phyloP scores from a whole-genome alignment of 2,113 vertebrate species.

The Colistium nudipinnis region DNA sequence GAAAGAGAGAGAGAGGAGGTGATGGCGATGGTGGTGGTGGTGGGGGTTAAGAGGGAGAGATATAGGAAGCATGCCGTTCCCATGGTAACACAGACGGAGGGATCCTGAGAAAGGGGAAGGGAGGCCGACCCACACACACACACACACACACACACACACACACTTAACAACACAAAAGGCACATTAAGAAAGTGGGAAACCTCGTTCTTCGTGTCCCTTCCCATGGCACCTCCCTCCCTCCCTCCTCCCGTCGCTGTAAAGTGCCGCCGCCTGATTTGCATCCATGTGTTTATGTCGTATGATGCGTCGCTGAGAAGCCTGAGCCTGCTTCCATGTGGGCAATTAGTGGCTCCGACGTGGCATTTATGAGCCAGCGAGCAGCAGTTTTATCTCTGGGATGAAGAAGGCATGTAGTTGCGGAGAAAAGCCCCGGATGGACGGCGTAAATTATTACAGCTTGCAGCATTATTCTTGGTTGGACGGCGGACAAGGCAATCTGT shows the following conservation, averaged over 20 bases:
- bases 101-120: conserved; percentile 71
- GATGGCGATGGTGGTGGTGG: not conserved
- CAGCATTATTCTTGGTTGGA: conserved; percentile 70
- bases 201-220: conserved; percentile 40
- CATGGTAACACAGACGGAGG: conserved; percentile 79
- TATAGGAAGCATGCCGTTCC: conserved; percentile 76
- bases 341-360: conserved; percentile 47
- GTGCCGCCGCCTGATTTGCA: conserved; percentile 29
- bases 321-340: conserved; percentile 23
- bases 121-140: conserved; percentile 36
- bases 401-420: conserved; percentile 45
- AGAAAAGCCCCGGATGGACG: conserved; percentile 65
- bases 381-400: conserved; percentile 42
- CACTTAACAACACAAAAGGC: conserved; percentile 65
- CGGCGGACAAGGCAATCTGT: conserved; percentile 67
- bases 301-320: conserved; percentile 32
- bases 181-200: conserved; percentile 71
- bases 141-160: conserved; percentile 46
- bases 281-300: conserved; percentile 30
- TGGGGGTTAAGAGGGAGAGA: conserved; percentile 32
- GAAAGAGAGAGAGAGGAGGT: conserved; percentile 19
- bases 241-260: not conserved
- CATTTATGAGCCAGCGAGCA: conserved; percentile 32
- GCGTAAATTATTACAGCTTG: conserved; percentile 68
- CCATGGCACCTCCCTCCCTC: conserved; percentile 19